These are phyloP conservation scores for Mystacornis crossleyi DNA, from an alignment of 2,113 vertebrate genomes.

Conservation along the genomic window DNA sequence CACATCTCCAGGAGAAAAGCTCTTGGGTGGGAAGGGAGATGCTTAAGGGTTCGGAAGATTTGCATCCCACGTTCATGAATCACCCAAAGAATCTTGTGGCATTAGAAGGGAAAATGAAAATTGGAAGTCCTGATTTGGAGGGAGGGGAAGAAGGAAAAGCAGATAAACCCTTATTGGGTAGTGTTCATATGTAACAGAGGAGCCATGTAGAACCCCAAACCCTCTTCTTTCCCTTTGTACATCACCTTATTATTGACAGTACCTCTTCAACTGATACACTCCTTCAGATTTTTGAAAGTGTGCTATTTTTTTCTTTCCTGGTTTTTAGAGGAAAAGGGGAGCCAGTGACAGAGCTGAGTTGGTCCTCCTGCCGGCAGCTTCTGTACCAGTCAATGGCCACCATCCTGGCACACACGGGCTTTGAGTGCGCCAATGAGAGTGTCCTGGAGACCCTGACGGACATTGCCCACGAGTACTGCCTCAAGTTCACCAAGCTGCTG, in stretches of 20 bases:
- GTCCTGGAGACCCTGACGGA: slow-evolving; percentile 95
- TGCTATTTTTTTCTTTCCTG: not conserved
- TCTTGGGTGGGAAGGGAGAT: slow-evolving; percentile 10
- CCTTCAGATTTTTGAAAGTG: not conserved
- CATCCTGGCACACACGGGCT: slow-evolving; percentile 92
- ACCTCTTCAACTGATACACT: not conserved
- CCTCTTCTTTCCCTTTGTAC: not conserved
- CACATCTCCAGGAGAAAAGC: not conserved
- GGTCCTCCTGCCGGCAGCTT: slow-evolving; percentile 93
- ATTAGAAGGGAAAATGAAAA: not conserved
- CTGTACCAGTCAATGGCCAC: slow-evolving; percentile 97
- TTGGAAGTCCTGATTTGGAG: not conserved
- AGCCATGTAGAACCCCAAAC: not conserved
- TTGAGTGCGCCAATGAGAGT: slow-evolving; percentile 92
- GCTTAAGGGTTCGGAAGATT: not conserved
- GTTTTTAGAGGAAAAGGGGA: slow-evolving; percentile 89
- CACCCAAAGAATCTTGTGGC: not conserved
- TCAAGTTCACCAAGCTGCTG: slow-evolving; percentile 89
- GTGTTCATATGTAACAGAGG: not conserved
- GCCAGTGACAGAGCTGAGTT: slow-evolving; percentile 94
- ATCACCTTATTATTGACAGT: not conserved
- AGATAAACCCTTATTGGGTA: not conserved
- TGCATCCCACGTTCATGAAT: not conserved
- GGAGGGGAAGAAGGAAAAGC: not conserved
- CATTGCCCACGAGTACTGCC: slow-evolving; percentile 91